Evolutionary conservation across 2,888 invertebrate species (phyloP).

Genomic region (Zygaena filipendulae): DNA sequence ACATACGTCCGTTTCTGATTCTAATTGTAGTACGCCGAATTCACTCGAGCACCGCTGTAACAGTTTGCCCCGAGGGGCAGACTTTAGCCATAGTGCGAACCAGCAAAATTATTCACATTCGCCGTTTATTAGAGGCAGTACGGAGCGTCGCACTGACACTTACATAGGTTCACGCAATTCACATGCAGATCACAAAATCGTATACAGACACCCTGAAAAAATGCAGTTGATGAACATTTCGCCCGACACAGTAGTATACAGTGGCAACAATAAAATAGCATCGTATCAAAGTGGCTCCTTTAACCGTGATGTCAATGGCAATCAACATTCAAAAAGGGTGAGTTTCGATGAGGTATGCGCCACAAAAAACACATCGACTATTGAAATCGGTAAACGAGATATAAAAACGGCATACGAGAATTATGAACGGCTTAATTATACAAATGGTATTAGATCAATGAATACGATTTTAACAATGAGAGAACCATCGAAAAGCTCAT

Average conservation of each 20-base stretch:
- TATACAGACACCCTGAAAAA: constrained; percentile 41
- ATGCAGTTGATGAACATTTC: constrained; percentile 20
- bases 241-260: constrained; percentile 16
- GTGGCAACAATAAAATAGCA: constrained; percentile 21
- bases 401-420: too few species aligned
- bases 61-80: constrained; percentile 40
- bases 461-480: not conserved
- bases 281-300: constrained; percentile 29
- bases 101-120: constrained; percentile 27
- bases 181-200: constrained; percentile 28
- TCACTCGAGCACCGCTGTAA: constrained; percentile 33
- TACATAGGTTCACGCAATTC: constrained; percentile 28
- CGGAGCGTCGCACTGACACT: constrained; percentile 46
- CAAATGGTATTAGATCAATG: not conserved
- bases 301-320: constrained; percentile 20
- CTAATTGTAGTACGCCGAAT: constrained; percentile 32
- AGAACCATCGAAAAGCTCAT: constrained; percentile 6
- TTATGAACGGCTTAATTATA: not conserved
- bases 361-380: constrained; percentile 17
- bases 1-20: constrained; percentile 22
- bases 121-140: constrained; percentile 38
- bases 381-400: constrained; percentile 14
- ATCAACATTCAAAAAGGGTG: constrained; percentile 32
- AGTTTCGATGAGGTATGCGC: constrained; percentile 35
- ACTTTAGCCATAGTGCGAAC: constrained; percentile 25